Evolutionary conservation across 2,888 invertebrate species (phyloP).

Genomic region (Pristionchus maxplancki): DNA sequence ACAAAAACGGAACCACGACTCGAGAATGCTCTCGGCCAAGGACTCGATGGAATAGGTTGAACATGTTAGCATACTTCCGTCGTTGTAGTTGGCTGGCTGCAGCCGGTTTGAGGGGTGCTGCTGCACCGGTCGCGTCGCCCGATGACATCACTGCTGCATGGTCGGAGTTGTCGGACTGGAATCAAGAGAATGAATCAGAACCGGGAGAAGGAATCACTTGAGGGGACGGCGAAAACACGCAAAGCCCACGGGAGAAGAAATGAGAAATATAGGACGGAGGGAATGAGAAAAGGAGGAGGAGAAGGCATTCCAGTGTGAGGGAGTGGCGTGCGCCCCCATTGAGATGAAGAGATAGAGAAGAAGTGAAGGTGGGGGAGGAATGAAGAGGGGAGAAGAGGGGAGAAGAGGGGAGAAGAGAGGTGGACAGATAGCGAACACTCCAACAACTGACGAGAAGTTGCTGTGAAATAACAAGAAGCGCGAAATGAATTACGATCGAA

Average conservation of each 20-base stretch:
- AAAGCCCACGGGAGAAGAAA: conserved; percentile 3
- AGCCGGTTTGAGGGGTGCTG: background rate
- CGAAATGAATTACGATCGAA: conserved; percentile 27
- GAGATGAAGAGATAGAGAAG: conserved; percentile 33
- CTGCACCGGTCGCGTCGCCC: background rate
- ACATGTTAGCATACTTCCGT: background rate
- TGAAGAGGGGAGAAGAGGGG: background rate
- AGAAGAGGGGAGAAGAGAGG: background rate
- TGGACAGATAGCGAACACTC: conserved; percentile 24
- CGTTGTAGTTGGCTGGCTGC: conserved; percentile 20
- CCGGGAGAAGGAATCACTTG: conserved; percentile 6
- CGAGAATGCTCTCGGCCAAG: background rate
- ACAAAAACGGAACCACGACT: background rate
- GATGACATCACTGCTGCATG: conserved; percentile 41
- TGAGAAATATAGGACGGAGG: background rate
- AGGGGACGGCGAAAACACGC: conserved; percentile 7
- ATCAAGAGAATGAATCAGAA: background rate
- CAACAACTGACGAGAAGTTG: conserved; percentile 23
- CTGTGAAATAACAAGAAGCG: conserved; percentile 34
- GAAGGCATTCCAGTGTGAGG: conserved; percentile 9
- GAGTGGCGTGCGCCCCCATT: conserved; percentile 38
- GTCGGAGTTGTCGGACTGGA: background rate
- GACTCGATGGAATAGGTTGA: background rate
- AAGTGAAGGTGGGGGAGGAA: background rate
- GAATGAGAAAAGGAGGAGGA: background rate